Evolutionary conservation across 2,797 vertebrate species (phyloP).

Genomic region (Paedocypris micromegethes): DNA sequence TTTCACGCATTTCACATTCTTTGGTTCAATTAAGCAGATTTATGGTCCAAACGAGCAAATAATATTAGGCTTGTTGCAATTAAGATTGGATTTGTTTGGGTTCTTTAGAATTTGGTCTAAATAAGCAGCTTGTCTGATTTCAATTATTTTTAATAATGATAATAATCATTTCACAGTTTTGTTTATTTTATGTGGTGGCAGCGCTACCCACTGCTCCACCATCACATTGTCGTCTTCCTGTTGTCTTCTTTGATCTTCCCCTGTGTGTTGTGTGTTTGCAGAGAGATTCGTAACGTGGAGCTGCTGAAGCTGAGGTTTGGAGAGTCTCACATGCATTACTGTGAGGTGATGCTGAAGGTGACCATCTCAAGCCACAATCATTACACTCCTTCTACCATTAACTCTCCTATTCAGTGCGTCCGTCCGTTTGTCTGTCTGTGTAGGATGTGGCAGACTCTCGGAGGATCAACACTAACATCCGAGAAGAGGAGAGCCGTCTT

Average conservation of each 20-base stretch:
- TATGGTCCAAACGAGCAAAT: too few species aligned
- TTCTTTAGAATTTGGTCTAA: too few species aligned
- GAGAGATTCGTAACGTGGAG: slow-evolving; percentile 96
- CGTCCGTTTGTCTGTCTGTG: background rate
- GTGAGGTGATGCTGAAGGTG: slow-evolving; percentile 98
- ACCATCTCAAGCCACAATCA: slow-evolving; percentile 6
- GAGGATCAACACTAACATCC: slow-evolving; percentile 91
- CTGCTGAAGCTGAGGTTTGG: slow-evolving; percentile 94
- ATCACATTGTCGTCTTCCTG: too few species aligned
- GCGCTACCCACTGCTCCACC: too few species aligned
- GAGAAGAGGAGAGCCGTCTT: slow-evolving; percentile 85
- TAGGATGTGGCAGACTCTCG: slow-evolving; percentile 97
- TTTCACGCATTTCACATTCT: too few species aligned
- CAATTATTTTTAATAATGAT: too few species aligned
- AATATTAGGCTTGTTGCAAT: too few species aligned
- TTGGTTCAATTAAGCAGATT: too few species aligned
- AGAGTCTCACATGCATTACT: slow-evolving; percentile 96
- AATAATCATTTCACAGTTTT: too few species aligned
- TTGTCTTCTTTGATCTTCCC: background rate
- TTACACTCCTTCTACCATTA: slow-evolving; percentile 1
- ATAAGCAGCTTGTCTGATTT: too few species aligned
- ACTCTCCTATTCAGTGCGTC: background rate
- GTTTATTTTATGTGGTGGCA: background rate
- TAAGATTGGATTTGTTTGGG: too few species aligned
- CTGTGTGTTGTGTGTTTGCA: slow-evolving; percentile 46